phyloP scores from a whole-genome alignment of 2,888 invertebrate species.

The Acleris emargana region DNA sequence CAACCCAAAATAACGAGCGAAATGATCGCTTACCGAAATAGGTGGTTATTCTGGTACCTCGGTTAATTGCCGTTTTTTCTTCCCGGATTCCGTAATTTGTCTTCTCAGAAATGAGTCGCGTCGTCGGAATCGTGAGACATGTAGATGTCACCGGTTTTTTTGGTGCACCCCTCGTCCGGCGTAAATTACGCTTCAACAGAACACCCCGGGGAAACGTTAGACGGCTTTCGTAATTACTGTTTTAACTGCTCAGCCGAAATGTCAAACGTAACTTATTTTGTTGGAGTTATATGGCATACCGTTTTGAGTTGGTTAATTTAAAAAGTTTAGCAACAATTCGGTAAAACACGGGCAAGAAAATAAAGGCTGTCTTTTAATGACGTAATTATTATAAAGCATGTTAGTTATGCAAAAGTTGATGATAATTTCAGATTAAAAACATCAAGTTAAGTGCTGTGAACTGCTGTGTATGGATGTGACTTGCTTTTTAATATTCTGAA shows the following conservation, averaged over 20 bases:
- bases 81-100: conserved; percentile 80
- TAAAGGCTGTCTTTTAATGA: no score
- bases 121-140: conserved; percentile 80
- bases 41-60: conserved; percentile 68
- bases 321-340: neutral
- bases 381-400: no score
- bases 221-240: conserved; percentile 79
- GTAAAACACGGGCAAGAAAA: no score
- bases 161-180: conserved; percentile 56
- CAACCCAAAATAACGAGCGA: conserved; percentile 71
- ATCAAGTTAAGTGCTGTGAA: no score
- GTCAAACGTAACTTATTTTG: conserved; percentile 76
- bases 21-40: conserved; percentile 73
- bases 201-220: conserved; percentile 79
- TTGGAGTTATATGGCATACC: conserved; percentile 56
- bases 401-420: no score
- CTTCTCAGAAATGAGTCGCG: conserved; percentile 83
- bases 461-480: no score
- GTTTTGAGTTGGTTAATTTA: conserved; percentile 40
- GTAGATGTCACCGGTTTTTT: conserved; percentile 67
- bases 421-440: no score
- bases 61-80: conserved; percentile 82
- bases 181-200: conserved; percentile 81
- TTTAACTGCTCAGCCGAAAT: conserved; percentile 78
- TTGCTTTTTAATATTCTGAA: conserved; percentile 29